Conservation (phyloP, 2,797 vertebrate genomes). For the Astyanax mexicanus region DNA sequence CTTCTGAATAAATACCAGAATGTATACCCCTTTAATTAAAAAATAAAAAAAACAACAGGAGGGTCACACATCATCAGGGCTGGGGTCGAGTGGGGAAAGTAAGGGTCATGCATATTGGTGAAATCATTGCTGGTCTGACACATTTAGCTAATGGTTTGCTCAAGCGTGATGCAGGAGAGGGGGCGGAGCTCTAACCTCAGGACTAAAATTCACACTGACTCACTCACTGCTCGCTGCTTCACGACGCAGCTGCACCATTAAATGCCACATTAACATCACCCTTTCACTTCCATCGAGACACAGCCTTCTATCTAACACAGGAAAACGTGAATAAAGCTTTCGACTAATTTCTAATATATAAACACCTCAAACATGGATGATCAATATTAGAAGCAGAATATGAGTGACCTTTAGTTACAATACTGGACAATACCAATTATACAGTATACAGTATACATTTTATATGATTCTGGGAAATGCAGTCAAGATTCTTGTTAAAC, state of each 20-base stretch:
- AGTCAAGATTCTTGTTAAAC: no score
- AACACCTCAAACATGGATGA: no score
- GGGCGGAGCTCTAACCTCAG: conserved; percentile 21
- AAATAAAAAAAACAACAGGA: background rate
- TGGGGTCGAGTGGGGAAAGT: conserved; percentile 17
- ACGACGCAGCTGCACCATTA: conserved; percentile 24
- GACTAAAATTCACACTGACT: conserved; percentile 42
- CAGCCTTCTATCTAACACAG: background rate
- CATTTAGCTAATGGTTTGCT: conserved; percentile 35
- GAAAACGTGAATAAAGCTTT: conserved; percentile 1
- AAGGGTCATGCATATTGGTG: conserved; percentile 5
- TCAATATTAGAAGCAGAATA: no score
- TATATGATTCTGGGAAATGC: no score
- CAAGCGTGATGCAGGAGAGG: conserved; percentile 30
- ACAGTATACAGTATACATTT: no score
- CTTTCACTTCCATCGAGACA: background rate
- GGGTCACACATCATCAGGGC: conserved; percentile 1
- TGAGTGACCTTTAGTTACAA: no score
- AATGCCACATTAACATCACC: conserved; percentile 25
- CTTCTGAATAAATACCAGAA: background rate
- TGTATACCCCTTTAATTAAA: background rate
- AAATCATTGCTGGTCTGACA: conserved; percentile 32
- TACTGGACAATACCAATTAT: no score
- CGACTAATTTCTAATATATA: no score
- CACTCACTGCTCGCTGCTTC: conserved; percentile 12